Evolutionary conservation across 2,797 vertebrate genomes (phyloP).

Genomic region (Parotocinclus haroldoi): DNA sequence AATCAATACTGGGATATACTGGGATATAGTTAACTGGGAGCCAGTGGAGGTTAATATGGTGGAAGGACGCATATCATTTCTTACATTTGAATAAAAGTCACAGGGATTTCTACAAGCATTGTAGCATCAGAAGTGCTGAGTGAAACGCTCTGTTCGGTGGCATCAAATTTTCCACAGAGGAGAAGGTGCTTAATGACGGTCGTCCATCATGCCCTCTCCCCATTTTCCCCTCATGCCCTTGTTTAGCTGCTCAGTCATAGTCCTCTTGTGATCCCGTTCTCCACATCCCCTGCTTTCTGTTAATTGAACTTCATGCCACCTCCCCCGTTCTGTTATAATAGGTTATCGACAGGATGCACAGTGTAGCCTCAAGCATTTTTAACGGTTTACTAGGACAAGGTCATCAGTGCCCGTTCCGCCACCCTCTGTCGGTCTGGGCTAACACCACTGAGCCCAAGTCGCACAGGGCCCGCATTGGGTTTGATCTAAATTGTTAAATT

Average conservation of each 20-base stretch:
- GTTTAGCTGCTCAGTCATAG: slow-evolving; percentile 10
- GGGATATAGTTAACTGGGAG: too few relatives aligned
- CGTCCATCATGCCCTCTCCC: slow-evolving; percentile 13
- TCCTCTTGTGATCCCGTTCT: slow-evolving; percentile 44
- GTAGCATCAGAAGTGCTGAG: not conserved
- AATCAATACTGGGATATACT: too few relatives aligned
- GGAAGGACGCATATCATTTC: too few relatives aligned
- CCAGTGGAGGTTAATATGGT: too few relatives aligned
- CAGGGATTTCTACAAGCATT: too few relatives aligned
- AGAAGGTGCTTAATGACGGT: slow-evolving; percentile 26
- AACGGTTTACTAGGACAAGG: slow-evolving; percentile 81
- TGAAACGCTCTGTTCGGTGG: slow-evolving; percentile 1
- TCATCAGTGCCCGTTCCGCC: slow-evolving; percentile 56
- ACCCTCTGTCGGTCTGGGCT: slow-evolving; percentile 23
- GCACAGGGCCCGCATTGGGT: slow-evolving; percentile 15
- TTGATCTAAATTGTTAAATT: slow-evolving; percentile 54
- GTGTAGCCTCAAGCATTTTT: slow-evolving; percentile 66
- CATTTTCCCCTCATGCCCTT: slow-evolving; percentile 1
- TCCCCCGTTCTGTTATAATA: slow-evolving; percentile 59
- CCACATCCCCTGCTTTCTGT: slow-evolving; percentile 33
- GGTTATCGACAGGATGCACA: slow-evolving; percentile 77
- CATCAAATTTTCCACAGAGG: slow-evolving; percentile 14
- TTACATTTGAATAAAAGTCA: too few relatives aligned
- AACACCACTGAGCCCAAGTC: slow-evolving; percentile 35
- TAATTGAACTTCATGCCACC: slow-evolving; percentile 54